Base-by-base conservation (phyloP, 2,113 vertebrate species). In the Cavia aperea region DNA sequence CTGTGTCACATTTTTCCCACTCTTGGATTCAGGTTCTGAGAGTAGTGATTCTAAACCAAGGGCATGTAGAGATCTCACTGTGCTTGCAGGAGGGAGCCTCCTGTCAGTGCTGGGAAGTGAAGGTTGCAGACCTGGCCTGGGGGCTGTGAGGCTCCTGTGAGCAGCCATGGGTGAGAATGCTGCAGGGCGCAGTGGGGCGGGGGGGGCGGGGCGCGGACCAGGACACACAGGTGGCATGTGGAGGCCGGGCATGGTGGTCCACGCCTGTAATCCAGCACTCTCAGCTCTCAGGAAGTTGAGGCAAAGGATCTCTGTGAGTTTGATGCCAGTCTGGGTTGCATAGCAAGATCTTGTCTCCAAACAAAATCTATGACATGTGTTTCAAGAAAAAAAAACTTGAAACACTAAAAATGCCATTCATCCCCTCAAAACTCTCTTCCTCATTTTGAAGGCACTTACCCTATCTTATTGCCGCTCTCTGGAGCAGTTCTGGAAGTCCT, bases 1-100 rank as follows among this genome's bases (percentile, higher is more conserved):
- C 63, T 62, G 19, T 5, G 0, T 73, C 12, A 4, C 36, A 33
- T 31, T 56, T 1, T 46, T 14, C 1, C 36, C 26, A 6, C 15
- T 33, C 15, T 56, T 24, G 11, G 43, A 16, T 86, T 73, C 49
- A 24, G 14, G 58, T 66, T 63, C 49, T 14, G 39, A 51, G 86
- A 93, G 92, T 18, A 49, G 39, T 15, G 31, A 13, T 82, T 81
- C 51, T 81, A 79, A 49, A 81, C 23, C 26, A 10, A 21, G 31
- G 26, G 54, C 66, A 31, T 60, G 79, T 72, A 18, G 63, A 16
- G 43, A 39, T 51, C 46, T 58, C 21, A 58, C 66, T 11, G 0
- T 2, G 56, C 39, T 26, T 63, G 5, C n/a, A 79, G 16, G 51
- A 24, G 72, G 46, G n/a, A 39, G 33, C 39, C 49, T 36, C 23